phyloP scores from a whole-genome alignment of 2,888 invertebrate species.

The Nemurella pictetii region DNA sequence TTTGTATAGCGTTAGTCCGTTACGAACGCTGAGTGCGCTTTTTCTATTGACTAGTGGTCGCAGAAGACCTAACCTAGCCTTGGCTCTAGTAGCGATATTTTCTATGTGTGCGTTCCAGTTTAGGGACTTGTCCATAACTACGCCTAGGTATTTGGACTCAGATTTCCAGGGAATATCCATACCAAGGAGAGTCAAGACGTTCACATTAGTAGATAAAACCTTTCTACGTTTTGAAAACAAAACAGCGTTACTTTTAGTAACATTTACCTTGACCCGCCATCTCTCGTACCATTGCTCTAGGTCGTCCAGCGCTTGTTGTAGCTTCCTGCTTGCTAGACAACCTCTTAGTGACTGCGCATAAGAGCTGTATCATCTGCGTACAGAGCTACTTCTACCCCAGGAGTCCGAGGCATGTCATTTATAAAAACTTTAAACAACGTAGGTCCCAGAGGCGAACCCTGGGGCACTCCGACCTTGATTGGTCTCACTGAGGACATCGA shows the following conservation, averaged over 20 bases:
- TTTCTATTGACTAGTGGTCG: slow-evolving; percentile 10
- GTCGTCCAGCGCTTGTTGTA: slow-evolving; percentile 11
- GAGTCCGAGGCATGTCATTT: neutral
- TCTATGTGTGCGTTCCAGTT: neutral
- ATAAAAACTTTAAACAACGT: neutral
- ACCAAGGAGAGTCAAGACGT: neutral
- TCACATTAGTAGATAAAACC: neutral
- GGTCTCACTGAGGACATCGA: neutral
- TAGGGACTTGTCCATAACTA: slow-evolving; percentile 6
- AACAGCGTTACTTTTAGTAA: slow-evolving; percentile 5
- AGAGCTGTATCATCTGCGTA: slow-evolving; percentile 13
- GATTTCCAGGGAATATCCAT: neutral
- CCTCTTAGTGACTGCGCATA: slow-evolving; percentile 11
- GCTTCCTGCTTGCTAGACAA: neutral
- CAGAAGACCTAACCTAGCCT: neutral
- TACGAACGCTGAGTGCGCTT: neutral
- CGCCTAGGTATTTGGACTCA: slow-evolving; percentile 10
- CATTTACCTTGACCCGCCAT: slow-evolving; percentile 20
- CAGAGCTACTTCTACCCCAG: neutral
- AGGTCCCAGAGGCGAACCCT: slow-evolving; percentile 13
- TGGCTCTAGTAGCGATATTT: neutral
- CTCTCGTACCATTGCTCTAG: neutral
- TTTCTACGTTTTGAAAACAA: neutral
- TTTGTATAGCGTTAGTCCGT: neutral
- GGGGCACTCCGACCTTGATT: slow-evolving; percentile 24